Conservation (phyloP, 2,888 invertebrate species). For the Chesias legatella region DNA sequence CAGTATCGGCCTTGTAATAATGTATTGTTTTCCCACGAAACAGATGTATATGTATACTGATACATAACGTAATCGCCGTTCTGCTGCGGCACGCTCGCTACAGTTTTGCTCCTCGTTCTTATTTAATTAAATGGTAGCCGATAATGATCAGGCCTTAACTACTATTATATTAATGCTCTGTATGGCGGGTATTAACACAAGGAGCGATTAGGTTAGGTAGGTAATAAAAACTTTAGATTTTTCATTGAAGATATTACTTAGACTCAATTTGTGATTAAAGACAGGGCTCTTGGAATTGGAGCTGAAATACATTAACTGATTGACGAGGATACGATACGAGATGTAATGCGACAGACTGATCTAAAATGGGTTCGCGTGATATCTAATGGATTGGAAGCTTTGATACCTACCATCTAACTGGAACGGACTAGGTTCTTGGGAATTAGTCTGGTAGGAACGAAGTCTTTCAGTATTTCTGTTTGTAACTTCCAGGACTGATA, state of each 20-base stretch:
- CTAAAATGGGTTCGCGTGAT: constrained; percentile 29
- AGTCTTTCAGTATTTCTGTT: constrained; percentile 14
- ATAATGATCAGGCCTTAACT: too few relatives aligned
- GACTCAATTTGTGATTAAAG: neutral
- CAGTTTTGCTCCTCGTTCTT: too few relatives aligned
- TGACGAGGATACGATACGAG: constrained; percentile 9
- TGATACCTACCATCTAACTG: constrained; percentile 24
- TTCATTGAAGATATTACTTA: too few relatives aligned
- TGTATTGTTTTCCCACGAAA: too few relatives aligned
- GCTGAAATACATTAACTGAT: constrained; percentile 17
- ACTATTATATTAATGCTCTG: too few relatives aligned
- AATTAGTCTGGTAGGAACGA: constrained; percentile 27
- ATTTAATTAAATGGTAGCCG: too few relatives aligned
- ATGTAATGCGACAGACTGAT: constrained; percentile 14
- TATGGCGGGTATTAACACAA: too few relatives aligned
- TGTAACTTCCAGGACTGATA: constrained; percentile 3
- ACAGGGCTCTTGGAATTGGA: constrained; percentile 2
- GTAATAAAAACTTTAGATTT: too few relatives aligned
- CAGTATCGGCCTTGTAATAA: too few relatives aligned
- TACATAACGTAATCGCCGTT: too few relatives aligned
- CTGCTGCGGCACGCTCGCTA: too few relatives aligned
- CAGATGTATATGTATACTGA: neutral
- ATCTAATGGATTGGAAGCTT: constrained; percentile 28
- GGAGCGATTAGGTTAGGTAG: too few relatives aligned
- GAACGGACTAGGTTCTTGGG: constrained; percentile 24